Percentiles rank a stretch among this genome's conserved stretches.
These are phyloP conservation scores for Leptinotarsa haldemani DNA, from an alignment of 2,888 invertebrate species.

Conservation along the genomic window DNA sequence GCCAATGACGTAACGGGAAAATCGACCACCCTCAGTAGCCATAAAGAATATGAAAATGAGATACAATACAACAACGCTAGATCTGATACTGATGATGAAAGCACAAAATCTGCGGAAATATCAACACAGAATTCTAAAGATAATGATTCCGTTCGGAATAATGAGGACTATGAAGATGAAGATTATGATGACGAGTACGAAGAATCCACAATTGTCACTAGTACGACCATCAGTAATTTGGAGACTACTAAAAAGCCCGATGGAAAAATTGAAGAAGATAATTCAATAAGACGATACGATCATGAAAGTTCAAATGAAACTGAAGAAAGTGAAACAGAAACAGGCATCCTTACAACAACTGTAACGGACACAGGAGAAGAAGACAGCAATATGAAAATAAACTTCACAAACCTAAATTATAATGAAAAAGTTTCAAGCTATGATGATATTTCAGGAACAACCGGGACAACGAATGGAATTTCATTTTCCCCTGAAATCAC, in stretches of 20 bases:
- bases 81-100: background rate
- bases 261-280: background rate
- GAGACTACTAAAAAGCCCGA: background rate
- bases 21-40: background rate
- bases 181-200: slow-evolving; percentile 22
- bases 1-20: background rate
- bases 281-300: background rate
- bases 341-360: background rate
- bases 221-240: background rate
- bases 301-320: background rate
- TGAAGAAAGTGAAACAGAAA: slow-evolving; percentile 11
- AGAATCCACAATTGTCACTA: background rate
- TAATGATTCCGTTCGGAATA: slow-evolving; percentile 7
- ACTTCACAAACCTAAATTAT: background rate
- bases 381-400: slow-evolving; percentile 1
- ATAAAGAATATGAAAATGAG: background rate
- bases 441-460: background rate
- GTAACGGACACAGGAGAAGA: background rate
- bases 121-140: background rate
- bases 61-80: background rate
- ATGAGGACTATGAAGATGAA: slow-evolving; percentile 25
- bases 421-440: background rate
- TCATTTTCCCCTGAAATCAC: background rate
- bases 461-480: background rate
- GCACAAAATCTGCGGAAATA: background rate